Base-by-base conservation (phyloP, 2,888 invertebrate species). In the Polydrusus pterygomalis region DNA sequence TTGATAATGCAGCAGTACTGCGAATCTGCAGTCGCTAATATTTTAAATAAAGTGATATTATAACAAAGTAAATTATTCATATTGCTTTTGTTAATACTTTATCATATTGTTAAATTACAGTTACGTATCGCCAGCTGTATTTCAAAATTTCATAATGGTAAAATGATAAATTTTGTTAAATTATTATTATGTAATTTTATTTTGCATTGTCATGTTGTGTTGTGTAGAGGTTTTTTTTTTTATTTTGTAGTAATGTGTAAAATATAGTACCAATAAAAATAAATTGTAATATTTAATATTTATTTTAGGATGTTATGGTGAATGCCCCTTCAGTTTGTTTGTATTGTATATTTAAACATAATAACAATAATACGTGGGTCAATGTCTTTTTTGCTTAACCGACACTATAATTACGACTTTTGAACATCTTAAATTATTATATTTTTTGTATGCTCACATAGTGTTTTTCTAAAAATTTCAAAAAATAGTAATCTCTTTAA, bases 291-390 rank as follows among this genome's bases (percentile, higher is more conserved):
- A 34, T 7, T 34, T 3, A 25, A 5, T 25, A 7, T 34, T 34
- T 34, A 34, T 43, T 43, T 43, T 43, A 43, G 43, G n/a, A 43
- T 43, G n/a, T 43, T 43, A n/a, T 43, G n/a, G 13, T 43, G 43
- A 43, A 43, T 43, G n/a, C 43, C n/a, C 43, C n/a, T 13, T 43
- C 2, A 45, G 45, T 45, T 5, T 17, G 17, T 47, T 47, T 47
- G 6, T 47, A 47, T 47, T 47, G 17, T 47, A 7, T 47, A 15
- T 47, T 17, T 47, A 17, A 17, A 47, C 1, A 34, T 47, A n/a
- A n/a, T n/a, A 47, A 17, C 17, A 47, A 25, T 25, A 25, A 25
- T 25, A 25, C 25, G 15, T 47, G 15, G 47, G 47, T 47, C 47
- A 15, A n/a, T 25, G 17, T 47, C 17, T 25, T 47, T 47, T 47